Conservation (phyloP, 2,113 vertebrate genomes). For the Trachemys scripta region DNA sequence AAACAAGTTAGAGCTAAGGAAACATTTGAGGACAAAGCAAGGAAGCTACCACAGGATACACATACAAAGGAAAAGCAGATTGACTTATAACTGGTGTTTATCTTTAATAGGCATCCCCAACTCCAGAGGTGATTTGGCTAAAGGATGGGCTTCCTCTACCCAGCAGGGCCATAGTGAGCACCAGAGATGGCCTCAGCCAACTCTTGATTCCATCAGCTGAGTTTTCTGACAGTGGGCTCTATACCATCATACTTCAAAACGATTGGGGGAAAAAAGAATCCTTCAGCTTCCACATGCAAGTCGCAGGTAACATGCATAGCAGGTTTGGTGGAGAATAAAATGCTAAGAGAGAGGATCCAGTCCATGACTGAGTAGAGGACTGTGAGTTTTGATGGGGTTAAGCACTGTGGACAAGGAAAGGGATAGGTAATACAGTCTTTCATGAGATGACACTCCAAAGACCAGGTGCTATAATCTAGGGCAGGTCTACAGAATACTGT, state of each 20-base stretch:
- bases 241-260: slow-evolving; percentile 83
- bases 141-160: slow-evolving; percentile 87
- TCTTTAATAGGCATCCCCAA: slow-evolving; percentile 84
- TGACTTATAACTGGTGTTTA: fast-evolving
- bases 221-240: slow-evolving; percentile 84
- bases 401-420: background rate
- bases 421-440: background rate
- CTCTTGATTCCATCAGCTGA: slow-evolving; percentile 87
- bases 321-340: background rate
- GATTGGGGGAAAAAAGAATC: slow-evolving; percentile 80
- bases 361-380: fast-evolving
- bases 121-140: slow-evolving; percentile 87
- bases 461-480: background rate
- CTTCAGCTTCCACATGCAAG: slow-evolving; percentile 85
- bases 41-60: background rate
- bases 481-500: background rate
- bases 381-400: background rate
- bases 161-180: slow-evolving; percentile 79
- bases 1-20: background rate
- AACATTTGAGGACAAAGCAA: background rate
- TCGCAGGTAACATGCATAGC: slow-evolving; percentile 84
- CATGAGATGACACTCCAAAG: background rate
- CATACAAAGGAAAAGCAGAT: background rate
- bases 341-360: background rate
- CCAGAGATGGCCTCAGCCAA: slow-evolving; percentile 81